Conservation (phyloP, 1,140 invertebrate genomes). For the Heliconius melpomene region DNA sequence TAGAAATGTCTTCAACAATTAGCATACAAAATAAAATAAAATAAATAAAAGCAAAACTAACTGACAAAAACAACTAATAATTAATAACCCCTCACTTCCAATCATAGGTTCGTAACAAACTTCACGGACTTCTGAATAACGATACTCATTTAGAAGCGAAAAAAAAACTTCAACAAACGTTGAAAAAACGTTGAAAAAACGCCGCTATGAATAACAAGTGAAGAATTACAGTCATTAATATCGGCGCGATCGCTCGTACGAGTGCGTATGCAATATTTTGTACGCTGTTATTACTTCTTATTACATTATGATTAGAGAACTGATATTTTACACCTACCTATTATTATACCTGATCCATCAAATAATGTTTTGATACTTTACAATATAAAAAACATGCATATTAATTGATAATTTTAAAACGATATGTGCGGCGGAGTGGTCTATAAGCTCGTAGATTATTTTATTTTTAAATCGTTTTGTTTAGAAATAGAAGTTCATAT, state of each 20-base stretch:
- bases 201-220: slow-evolving; percentile 28
- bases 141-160: slow-evolving; percentile 18
- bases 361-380: slow-evolving; percentile 34
- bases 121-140: slow-evolving; percentile 26
- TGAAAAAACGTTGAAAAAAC: slow-evolving; percentile 21
- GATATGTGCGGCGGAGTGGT: not conserved
- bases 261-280: slow-evolving; percentile 23
- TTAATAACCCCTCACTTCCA: not conserved
- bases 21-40: not conserved
- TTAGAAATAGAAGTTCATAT: no score
- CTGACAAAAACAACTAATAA: not conserved
- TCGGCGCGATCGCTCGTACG: slow-evolving; percentile 23
- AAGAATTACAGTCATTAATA: slow-evolving; percentile 40
- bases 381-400: slow-evolving; percentile 11
- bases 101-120: slow-evolving; percentile 13
- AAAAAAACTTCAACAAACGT: not conserved
- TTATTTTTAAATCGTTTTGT: not conserved
- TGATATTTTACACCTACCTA: slow-evolving; percentile 28
- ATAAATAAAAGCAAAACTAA: not conserved
- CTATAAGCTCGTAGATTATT: not conserved
- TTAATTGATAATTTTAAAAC: not conserved
- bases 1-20: not conserved
- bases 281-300: slow-evolving; percentile 37
- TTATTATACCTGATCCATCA: slow-evolving; percentile 37
- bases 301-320: slow-evolving; percentile 34